These are phyloP conservation scores for Heteractis magnifica DNA, from an alignment of 92 coral and sea anemone genomes.

Conservation along the genomic window DNA sequence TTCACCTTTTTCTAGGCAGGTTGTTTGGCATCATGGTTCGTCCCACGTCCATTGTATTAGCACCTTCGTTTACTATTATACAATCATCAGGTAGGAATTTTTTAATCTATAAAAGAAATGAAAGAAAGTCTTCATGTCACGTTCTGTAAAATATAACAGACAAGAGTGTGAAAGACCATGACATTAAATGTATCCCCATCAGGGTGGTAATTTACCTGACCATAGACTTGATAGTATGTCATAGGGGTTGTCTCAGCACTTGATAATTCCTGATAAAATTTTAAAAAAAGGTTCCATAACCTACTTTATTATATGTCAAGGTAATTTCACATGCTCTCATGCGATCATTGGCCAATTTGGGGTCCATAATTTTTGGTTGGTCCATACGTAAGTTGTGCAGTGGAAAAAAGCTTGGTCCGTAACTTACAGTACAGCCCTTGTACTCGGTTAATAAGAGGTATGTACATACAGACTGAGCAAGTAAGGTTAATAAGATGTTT, in stretches of 20 bases:
- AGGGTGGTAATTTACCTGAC: constrained; percentile 58
- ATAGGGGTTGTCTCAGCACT: constrained; percentile 70
- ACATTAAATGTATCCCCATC: too few species aligned
- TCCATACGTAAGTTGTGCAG: too few species aligned
- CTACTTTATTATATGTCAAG: too few species aligned
- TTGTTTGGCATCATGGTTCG: constrained; percentile 86
- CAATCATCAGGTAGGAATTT: constrained; percentile 71
- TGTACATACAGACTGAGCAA: too few species aligned
- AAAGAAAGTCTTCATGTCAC: not conserved
- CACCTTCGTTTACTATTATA: constrained; percentile 86
- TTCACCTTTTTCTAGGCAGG: constrained; percentile 76
- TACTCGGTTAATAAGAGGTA: too few species aligned
- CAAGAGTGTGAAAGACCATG: not conserved
- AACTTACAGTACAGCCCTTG: too few species aligned
- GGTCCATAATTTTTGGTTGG: too few species aligned
- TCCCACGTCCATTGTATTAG: constrained; percentile 96
- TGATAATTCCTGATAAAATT: constrained; percentile 64
- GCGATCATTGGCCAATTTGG: too few species aligned
- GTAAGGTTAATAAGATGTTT: too few species aligned
- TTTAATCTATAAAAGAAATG: constrained; percentile 51
- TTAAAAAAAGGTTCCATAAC: not conserved
- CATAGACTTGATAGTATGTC: constrained; percentile 87
- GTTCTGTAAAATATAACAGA: not conserved
- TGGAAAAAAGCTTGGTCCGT: too few species aligned
- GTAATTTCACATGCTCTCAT: too few species aligned